Evolutionary conservation across 2,113 vertebrate genomes (phyloP), one percentile per base, ranked within the genome.

Genomic region (Neomonachus schauinslandi): DNA sequence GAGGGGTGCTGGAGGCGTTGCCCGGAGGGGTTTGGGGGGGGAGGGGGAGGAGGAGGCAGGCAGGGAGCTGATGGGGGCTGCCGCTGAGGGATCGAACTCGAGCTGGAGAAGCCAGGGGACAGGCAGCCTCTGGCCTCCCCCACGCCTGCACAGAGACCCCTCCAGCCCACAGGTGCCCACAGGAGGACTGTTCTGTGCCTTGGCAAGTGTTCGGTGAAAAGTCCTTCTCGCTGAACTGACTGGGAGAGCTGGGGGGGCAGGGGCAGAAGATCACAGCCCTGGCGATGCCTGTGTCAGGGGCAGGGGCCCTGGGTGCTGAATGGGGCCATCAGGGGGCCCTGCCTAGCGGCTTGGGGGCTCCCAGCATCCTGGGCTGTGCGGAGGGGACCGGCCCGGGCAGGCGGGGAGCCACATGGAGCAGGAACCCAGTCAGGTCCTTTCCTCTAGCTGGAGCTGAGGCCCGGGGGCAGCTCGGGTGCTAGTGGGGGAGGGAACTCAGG

Each of bases 381-480:
- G 13, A 8, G 24, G 39, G 42, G 24, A 46, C 42, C 26, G 2
- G 42, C 74, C 33, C 0, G 0, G 46, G 49, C 16, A 3, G 16
- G 76, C 4, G 18, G 71, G 22, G 21, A 74, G 71, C 36, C 22
- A 6, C 6, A 22, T 42, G 36, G 71, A 14, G 5, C 22, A 13
- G 18, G 49, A 51, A 51, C 49, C 57, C 42, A 3, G 13, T 16
- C 46, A 28, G 42, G 57, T 14, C 61, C 76, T 79, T 4, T 22
- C 24, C 76, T 80, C 16, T 0, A 8, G 42, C 24, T 14, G 8
- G 26, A 26, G 46, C 31, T 11, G 19, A 7, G 39, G 46, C 7
- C 15, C 1, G 0, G 13, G 46, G 3, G 16, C 7, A 15, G 63
- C 19, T 42, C 1, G 0, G 72, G 24, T 33, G 63, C 12, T 0